Evolutionary conservation across 2,113 vertebrate genomes (phyloP).

Genomic region (Gracilinanus agilis): DNA sequence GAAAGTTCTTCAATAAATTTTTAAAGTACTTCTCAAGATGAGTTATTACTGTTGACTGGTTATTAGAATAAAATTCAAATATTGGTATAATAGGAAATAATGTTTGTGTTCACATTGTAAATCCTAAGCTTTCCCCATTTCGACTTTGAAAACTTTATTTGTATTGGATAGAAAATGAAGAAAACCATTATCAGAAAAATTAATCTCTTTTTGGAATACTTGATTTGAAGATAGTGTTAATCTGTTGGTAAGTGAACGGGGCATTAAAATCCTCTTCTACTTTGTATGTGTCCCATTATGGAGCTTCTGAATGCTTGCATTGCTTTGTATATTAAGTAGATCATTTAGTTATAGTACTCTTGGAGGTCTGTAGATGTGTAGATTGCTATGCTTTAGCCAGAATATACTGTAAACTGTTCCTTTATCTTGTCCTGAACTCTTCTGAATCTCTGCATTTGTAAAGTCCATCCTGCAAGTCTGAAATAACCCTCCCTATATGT

Average conservation of each 20-base stretch:
- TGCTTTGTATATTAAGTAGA: neutral
- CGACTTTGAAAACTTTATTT: conserved; percentile 17
- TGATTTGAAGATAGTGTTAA: conserved; percentile 8
- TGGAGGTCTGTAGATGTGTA: neutral
- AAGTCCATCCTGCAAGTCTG: neutral
- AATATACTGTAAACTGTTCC: neutral
- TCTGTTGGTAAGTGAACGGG: neutral
- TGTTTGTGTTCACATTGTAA: neutral
- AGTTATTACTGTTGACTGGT: conserved; percentile 35
- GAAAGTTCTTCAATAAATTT: neutral
- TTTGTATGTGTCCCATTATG: neutral
- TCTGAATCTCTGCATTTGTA: neutral
- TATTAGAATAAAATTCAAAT: conserved; percentile 46
- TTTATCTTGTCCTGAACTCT: neutral
- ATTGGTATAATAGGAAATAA: neutral
- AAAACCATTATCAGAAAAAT: conserved; percentile 8
- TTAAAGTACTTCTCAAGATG: neutral
- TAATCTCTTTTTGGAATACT: conserved; percentile 42
- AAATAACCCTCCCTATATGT: neutral
- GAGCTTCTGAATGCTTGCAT: neutral
- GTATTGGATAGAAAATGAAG: conserved; percentile 34
- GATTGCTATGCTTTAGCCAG: neutral
- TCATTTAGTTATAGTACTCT: neutral
- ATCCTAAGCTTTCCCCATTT: neutral
- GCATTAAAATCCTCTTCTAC: neutral